Evolutionary conservation across 1,140 invertebrate species (phyloP), one percentile per base, ranked within the genome.

Genomic region (Bombus sibiricus): DNA sequence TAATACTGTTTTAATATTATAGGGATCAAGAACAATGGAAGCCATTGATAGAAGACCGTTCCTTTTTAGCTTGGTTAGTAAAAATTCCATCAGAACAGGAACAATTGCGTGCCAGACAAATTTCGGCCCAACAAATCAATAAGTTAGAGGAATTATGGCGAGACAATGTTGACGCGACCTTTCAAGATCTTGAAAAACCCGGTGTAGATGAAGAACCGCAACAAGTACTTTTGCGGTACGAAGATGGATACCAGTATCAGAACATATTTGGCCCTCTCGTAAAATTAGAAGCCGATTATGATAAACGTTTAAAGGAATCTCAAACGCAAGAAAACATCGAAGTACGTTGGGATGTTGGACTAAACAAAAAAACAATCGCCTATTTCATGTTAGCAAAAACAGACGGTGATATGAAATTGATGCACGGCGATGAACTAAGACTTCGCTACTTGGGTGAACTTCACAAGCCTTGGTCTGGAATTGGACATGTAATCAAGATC

Each of bases 61-160:
- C 98, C 91, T 99, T 99, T 93, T 94, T 99, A 22, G 97, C 98
- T 0, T 99, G 99, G 99, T 95, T 99, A 28, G 99, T 99, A 0
- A 99, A 99, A 95, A 97, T 98, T 68, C 98, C 98, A 69, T 97
- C 98, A 0, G 99, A 99, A 92, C 98, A 99, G 92, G 99, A 99
- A 91, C 99, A 99, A 95, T 95, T 99, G 82, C 96, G 99, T 83
- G 98, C 98, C 8, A 96, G 99, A 12, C 99, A 99, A 95, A 98
- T 99, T 43, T 98, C 98, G 10, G 98, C 99, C 0, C 97, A 98
- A 86, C 99, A 99, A 95, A 99, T 99, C 68, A 99, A 99, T 86
- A 99, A 99, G 92, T 96, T 99, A 12, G 99, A 99, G 96, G 99
- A 99, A 93, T 94, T 99, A 8, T 99, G 99, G 99, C 99, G 99